These are phyloP conservation scores for Coilia nasus DNA, from an alignment of 2,797 vertebrate genomes.

Conservation along the genomic window DNA sequence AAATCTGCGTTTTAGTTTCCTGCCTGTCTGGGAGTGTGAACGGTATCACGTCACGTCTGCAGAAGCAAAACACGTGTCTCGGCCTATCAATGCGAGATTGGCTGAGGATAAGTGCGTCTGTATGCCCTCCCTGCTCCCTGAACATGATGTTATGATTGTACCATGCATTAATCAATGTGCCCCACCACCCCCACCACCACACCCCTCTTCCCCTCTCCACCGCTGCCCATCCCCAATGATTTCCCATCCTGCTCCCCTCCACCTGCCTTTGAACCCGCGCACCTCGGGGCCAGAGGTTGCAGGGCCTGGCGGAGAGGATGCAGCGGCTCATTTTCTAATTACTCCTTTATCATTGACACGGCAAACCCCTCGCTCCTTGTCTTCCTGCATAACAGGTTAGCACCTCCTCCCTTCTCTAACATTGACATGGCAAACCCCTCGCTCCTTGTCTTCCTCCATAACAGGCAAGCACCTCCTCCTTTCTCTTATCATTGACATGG, in stretches of 20 bases:
- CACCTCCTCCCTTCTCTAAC: conserved; percentile 38
- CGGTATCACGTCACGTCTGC: background rate
- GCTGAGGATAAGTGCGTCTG: background rate
- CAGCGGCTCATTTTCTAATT: conserved; percentile 63
- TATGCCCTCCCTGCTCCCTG: background rate
- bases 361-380: conserved; percentile 40
- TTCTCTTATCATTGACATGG: background rate
- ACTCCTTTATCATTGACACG: conserved; percentile 66
- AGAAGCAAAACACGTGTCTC: background rate
- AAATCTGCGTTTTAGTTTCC: background rate
- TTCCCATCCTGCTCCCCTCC: conserved; percentile 67
- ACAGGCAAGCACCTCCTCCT: conserved; percentile 47
- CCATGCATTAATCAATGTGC: conserved; percentile 55
- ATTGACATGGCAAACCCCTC: background rate
- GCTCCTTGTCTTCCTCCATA: conserved; percentile 47
- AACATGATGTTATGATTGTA: conserved; percentile 44
- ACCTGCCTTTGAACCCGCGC: conserved; percentile 70
- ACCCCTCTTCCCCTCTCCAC: conserved; percentile 39
- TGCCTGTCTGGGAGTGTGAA: background rate
- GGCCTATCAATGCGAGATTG: background rate
- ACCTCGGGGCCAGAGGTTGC: conserved; percentile 58
- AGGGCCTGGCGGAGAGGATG: conserved; percentile 53
- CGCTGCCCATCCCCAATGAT: conserved; percentile 59
- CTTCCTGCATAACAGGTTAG: conserved; percentile 61
- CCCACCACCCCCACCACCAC: background rate